These are phyloP conservation scores for Thrips palmi DNA, from an alignment of 1,140 invertebrate species.

Conservation along the genomic window DNA sequence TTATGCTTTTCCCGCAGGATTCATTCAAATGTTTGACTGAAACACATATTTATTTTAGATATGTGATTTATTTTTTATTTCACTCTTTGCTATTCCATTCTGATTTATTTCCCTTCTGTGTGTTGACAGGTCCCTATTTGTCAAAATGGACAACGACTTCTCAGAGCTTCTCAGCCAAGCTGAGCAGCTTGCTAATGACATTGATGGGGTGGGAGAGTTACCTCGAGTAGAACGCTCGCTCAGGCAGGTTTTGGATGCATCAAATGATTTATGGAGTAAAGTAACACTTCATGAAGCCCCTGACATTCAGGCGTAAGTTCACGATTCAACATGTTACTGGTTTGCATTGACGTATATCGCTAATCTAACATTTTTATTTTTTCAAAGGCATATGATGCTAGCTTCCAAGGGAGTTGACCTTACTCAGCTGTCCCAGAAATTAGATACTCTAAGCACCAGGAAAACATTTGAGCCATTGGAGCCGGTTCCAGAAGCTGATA, in stretches of 20 bases:
- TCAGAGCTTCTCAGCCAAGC: conserved; percentile 75
- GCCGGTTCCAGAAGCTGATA: conserved; percentile 74
- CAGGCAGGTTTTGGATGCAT: conserved; percentile 78
- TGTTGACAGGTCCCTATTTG: too few species aligned
- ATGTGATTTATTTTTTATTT: too few species aligned
- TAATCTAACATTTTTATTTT: conserved; percentile 12
- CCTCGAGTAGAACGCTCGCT: conserved; percentile 79
- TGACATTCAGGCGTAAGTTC: conserved; percentile 80
- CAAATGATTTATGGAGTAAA: conserved; percentile 70
- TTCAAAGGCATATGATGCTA: conserved; percentile 68
- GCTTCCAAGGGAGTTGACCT: conserved; percentile 84
- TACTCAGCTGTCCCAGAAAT: conserved; percentile 76
- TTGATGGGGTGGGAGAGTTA: conserved; percentile 62
- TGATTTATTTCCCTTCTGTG: too few species aligned
- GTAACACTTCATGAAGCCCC: conserved; percentile 57
- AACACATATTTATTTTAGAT: too few species aligned
- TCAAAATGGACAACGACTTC: too few species aligned
- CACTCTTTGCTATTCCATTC: too few species aligned
- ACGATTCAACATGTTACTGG: background rate
- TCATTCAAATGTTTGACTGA: too few species aligned
- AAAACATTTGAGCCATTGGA: conserved; percentile 76
- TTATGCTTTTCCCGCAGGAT: too few species aligned
- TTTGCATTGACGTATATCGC: conserved; percentile 5
- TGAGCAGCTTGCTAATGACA: conserved; percentile 72
- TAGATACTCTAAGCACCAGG: conserved; percentile 69